phyloP scores from a whole-genome alignment of 2,797 vertebrate genomes.

The Xenentodon cancila region DNA sequence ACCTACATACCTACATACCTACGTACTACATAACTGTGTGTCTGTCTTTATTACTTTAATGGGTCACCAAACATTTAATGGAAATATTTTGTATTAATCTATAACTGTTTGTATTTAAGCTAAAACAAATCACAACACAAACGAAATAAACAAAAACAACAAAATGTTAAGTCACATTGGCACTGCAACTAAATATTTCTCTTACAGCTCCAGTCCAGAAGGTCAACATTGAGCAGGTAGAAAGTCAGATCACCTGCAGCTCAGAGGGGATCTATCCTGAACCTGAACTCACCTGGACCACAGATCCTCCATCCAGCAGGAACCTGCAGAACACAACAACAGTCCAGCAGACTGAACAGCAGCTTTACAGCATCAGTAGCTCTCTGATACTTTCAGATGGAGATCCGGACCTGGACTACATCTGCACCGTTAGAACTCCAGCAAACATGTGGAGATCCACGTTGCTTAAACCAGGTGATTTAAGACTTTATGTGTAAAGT shows the following conservation, averaged over 20 bases:
- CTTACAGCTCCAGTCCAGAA: no score
- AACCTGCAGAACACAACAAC: rapidly evolving
- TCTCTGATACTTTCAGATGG: background rate
- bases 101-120: no score
- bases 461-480: background rate
- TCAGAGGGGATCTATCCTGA: conserved; percentile 50
- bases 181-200: no score
- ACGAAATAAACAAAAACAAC: no score
- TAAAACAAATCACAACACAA: no score
- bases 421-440: conserved; percentile 41
- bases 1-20: no score
- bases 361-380: conserved; percentile 55
- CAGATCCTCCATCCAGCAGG: background rate
- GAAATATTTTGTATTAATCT: no score
- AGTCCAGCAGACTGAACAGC: background rate
- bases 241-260: conserved; percentile 42
- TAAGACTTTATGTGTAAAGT: no score
- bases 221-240: background rate
- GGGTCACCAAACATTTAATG: no score
- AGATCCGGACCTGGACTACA: conserved; percentile 13
- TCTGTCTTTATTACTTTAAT: no score
- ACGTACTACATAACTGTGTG: no score
- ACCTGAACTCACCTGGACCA: conserved; percentile 58
- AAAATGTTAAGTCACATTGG: no score
- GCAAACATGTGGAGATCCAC: background rate